Evolutionary conservation across 2,797 vertebrate species (phyloP), one percentile per base, ranked within the genome.

Genomic region (Aeoliscus strigatus): DNA sequence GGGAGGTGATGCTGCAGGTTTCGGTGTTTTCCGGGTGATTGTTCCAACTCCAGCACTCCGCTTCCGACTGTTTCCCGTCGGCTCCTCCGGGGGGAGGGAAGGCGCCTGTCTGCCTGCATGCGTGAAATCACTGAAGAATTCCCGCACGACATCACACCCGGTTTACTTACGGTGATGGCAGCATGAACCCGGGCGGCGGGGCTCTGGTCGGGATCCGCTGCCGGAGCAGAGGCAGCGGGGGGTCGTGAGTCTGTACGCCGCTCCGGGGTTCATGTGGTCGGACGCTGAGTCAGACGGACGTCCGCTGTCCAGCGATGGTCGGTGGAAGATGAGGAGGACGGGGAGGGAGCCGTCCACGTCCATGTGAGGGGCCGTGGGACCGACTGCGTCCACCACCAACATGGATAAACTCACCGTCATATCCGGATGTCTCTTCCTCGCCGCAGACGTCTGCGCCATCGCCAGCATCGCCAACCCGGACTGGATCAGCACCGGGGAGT

Each of bases 361-460:
- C 28, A 3, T 13, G 11, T 29, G 11, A 23, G 43, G 25, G 26
- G 51, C 46, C 43, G 63, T 42, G 67, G 56, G 48, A 53, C 4
- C 1, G 39, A 40, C 40, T 5, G 16, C 56, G 16, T 25, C 51
- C 27, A 53, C 27, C 57, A 14, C 26, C 18, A 51, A 47, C 56
- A 96, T 97, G 94, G 93, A 97, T 90, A 96, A 95, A 88, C 89
- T 96, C 85, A 96, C 92, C 80, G 89, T 96, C 77, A 96, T 97
- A 62, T 96, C 94, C 88, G 92, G 92, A 89, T 97, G 93, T 73
- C 92, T 97, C 60, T 97, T 97, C 81, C 88, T 97, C 76, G 90
- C 93, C 36, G 94, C 94, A 18, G 93, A 96, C 85, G 93, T 97
- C 81, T 97, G 96, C 79, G 94, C 94, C 72, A 94, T 97, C 82